Base-by-base conservation (phyloP, 2,888 invertebrate genomes). In the Lochmaea crataegi region DNA sequence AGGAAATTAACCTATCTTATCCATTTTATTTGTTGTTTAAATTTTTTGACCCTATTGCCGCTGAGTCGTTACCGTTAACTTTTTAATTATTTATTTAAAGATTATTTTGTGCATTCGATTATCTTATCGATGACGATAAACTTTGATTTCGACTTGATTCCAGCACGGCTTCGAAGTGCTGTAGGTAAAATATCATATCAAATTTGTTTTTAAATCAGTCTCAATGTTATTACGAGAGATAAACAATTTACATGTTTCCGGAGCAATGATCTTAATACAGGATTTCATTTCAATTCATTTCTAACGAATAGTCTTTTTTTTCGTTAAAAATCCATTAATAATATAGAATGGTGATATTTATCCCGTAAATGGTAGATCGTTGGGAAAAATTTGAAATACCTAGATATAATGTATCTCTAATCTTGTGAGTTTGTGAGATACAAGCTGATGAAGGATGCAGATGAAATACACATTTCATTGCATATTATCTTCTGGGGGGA, bases 1-100 rank as follows among this genome's bases (percentile, higher is more conserved):
- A 53, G 53, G 53, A 53, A 53, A 51, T n/a, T 7, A 16, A 51
- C 51, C 51, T 53, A 53, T 53, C 53, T 53, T 53, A 53, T 53
- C 53, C 53, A 53, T 16, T 16, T 16, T 11, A 53, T 53, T 18
- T 18, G 10, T 18, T 51, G n/a, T 10, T 9, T 18, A 18, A 18
- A 16, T 16, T 53, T 4, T 53, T 18, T 18, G 14, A 48, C 48
- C 48, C 48, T 7, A 14, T 18, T 16, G 16, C 9, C n/a, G 6
- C 53, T 14, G 51, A n/a, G 16, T 16, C 18, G n/a, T 53, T 10
- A 10, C 51, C 51, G n/a, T 16, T 16, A 16, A 9, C 16, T n/a
- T 18, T 18, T 53, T 18, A 53, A 16, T 53, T 10, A 53, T 53
- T 16, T 18, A 53, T 18, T 18, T 53, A 11, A 53, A 10, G 18